Evolutionary conservation across 2,888 invertebrate genomes (phyloP).

Genomic region (Rhorus exstirpatorius): DNA sequence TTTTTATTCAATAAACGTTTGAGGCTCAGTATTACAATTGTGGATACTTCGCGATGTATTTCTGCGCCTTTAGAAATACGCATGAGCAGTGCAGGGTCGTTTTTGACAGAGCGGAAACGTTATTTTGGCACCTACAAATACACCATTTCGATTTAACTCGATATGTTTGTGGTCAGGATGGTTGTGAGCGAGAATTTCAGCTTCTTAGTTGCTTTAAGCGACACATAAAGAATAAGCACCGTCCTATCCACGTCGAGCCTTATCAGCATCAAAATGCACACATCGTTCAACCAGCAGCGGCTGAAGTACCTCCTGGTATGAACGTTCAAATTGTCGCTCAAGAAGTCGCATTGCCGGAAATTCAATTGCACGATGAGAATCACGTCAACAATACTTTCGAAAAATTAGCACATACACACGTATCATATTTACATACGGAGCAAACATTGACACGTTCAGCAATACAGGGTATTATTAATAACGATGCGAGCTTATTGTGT

Average conservation of each 20-base stretch:
- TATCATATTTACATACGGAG: constrained; percentile 30
- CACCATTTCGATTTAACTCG: constrained; percentile 2
- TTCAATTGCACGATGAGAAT: neutral
- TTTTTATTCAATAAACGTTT: neutral
- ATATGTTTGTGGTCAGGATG: constrained; percentile 15
- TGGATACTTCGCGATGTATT: constrained; percentile 2
- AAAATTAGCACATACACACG: constrained; percentile 19
- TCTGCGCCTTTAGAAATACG: constrained; percentile 1
- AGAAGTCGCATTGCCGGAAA: constrained; percentile 9
- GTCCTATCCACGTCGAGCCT: neutral
- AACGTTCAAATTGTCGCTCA: neutral
- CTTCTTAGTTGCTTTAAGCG: constrained; percentile 1
- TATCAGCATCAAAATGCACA: constrained; percentile 10
- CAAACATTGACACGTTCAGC: constrained; percentile 12
- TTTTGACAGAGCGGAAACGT: constrained; percentile 15
- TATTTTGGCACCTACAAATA: constrained; percentile 44
- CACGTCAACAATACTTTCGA: constrained; percentile 13
- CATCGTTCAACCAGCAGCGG: constrained; percentile 12
- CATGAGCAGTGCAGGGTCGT: neutral
- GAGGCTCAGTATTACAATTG: neutral
- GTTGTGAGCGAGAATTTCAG: constrained; percentile 12
- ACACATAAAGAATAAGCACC: constrained; percentile 16
- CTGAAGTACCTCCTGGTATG: constrained; percentile 9
- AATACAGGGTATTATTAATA: constrained; percentile 13
- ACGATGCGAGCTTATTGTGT: neutral